phyloP scores from a whole-genome alignment of 2,113 vertebrate genomes.

The Casuarius casuarius region DNA sequence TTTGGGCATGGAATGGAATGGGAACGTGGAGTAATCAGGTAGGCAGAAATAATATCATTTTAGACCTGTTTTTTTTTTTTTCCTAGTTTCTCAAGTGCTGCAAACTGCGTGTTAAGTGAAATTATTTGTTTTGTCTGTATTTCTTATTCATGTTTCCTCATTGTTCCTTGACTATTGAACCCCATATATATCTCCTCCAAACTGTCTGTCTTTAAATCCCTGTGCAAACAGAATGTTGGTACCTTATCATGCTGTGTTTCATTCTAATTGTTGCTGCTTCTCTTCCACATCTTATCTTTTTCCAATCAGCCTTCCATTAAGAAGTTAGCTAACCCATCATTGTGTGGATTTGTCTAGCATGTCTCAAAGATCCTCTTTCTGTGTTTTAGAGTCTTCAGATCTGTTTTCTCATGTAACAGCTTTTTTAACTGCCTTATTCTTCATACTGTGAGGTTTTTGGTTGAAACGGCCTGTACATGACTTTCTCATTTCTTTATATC shows the following conservation, averaged over 20 bases:
- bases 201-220: background rate
- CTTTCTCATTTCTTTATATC: background rate
- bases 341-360: background rate
- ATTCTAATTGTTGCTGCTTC: background rate
- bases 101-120: background rate
- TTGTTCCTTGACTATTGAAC: background rate
- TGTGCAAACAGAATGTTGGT: background rate
- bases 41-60: background rate
- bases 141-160: background rate
- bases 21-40: constrained; percentile 83
- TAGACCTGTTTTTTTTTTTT: background rate
- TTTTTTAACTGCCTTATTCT: background rate
- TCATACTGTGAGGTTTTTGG: background rate
- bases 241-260: background rate
- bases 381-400: background rate
- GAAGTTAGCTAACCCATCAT: background rate
- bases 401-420: background rate
- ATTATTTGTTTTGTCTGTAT: background rate
- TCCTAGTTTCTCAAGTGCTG: background rate
- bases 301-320: background rate
- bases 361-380: background rate
- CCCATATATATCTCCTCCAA: fast-evolving
- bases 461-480: background rate
- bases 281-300: background rate
- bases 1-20: constrained; percentile 80